A percentile compares a stretch with the other conserved stretches of the same genome.
Evolutionary conservation across 2,888 invertebrate species (phyloP).

Genomic region (Elysia crispata): DNA sequence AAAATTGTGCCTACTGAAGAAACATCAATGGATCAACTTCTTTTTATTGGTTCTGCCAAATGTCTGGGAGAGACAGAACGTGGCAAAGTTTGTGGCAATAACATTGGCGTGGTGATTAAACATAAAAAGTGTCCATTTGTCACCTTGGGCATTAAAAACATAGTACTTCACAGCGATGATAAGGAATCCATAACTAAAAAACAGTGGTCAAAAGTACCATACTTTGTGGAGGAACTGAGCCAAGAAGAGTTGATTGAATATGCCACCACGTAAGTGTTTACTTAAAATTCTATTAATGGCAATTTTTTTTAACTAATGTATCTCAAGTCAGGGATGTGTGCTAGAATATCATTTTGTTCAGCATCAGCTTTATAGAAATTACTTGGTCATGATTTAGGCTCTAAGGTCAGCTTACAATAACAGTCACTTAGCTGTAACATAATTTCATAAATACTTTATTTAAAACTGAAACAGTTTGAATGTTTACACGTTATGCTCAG

Average conservation of each 20-base stretch:
- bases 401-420: no score
- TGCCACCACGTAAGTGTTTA: no score
- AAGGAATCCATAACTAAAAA: background rate
- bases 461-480: no score
- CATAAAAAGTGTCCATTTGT: constrained; percentile 30
- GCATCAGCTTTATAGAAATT: no score
- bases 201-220: constrained; percentile 29
- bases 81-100: constrained; percentile 20
- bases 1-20: constrained; percentile 15
- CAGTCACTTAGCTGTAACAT: no score
- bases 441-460: no score
- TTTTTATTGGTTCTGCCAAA: constrained; percentile 16
- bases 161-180: constrained; percentile 6
- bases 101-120: constrained; percentile 30
- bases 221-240: background rate
- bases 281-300: no score
- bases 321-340: no score
- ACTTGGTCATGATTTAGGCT: no score
- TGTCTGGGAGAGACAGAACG: constrained; percentile 28
- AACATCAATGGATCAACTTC: constrained; percentile 11
- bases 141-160: constrained; percentile 1
- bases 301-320: no score
- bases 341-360: no score
- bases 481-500: no score
- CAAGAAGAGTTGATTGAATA: constrained; percentile 36